Evolutionary conservation across 2,888 invertebrate species (phyloP).

Genomic region (Trissolcus brochymenae): DNA sequence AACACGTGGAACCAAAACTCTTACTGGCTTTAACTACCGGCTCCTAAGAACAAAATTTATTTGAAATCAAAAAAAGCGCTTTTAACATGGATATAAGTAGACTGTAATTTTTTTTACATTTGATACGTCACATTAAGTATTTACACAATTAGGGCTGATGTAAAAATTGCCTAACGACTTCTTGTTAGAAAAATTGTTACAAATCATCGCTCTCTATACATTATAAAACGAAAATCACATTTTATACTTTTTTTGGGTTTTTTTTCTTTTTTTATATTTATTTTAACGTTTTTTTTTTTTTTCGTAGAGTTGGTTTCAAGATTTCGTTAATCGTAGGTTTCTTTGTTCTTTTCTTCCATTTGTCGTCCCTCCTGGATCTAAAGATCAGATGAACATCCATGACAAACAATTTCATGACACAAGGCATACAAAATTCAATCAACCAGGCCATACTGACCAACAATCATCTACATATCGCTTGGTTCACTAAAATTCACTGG

Average conservation of each 20-base stretch:
- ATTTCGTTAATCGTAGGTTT: too few relatives aligned
- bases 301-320: background rate
- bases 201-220: conserved; percentile 57
- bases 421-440: conserved; percentile 56
- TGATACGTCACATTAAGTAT: conserved; percentile 55
- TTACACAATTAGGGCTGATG: conserved; percentile 57
- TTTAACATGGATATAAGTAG: conserved; percentile 24
- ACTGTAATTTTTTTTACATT: conserved; percentile 40
- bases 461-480: conserved; percentile 49
- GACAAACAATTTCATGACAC: conserved; percentile 58
- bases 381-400: conserved; percentile 50
- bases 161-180: conserved; percentile 56
- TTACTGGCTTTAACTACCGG: too few relatives aligned
- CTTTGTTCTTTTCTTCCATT: too few relatives aligned
- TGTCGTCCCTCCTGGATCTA: background rate
- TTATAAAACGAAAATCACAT: conserved; percentile 50
- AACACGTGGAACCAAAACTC: too few relatives aligned
- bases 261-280: conserved; percentile 35
- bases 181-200: conserved; percentile 58
- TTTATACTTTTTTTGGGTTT: background rate
- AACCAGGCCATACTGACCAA: conserved; percentile 55
- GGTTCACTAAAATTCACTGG: conserved; percentile 43
- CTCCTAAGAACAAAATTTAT: too few relatives aligned
- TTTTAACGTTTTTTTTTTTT: conserved; percentile 16
- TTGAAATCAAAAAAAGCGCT: too few relatives aligned